Percentiles rank a stretch among this genome's conserved stretches.
Evolutionary conservation across 92 coral and sea anemone species (phyloP).

Genomic region (Pocillopora meandrina): DNA sequence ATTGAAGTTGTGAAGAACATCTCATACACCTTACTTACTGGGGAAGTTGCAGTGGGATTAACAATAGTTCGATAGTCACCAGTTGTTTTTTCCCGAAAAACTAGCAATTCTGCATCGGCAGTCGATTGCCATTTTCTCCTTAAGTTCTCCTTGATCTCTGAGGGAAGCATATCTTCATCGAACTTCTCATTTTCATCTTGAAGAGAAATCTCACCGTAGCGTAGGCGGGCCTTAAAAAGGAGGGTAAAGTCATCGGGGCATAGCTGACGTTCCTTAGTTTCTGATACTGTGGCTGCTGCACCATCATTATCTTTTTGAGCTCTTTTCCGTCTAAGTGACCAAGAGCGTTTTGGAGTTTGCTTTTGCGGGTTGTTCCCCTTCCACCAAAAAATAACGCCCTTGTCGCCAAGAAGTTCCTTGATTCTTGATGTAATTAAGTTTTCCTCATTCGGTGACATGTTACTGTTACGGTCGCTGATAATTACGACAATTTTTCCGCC

Average conservation of each 20-base stretch:
- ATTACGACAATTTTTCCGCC: constrained; percentile 13
- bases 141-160: not conserved
- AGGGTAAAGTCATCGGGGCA: not conserved
- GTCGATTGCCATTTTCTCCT: not conserved
- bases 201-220: constrained; percentile 10
- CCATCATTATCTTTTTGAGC: not conserved
- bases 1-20: no score
- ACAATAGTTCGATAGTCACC: not conserved
- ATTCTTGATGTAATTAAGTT: not conserved
- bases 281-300: not conserved
- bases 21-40: no score
- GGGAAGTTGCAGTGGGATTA: not conserved
- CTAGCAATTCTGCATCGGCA: constrained; percentile 1
- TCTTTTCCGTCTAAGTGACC: not conserved
- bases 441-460: not conserved
- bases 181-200: not conserved
- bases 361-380: not conserved
- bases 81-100: not conserved
- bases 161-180: not conserved
- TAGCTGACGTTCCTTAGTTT: no score
- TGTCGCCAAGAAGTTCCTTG: not conserved
- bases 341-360: not conserved
- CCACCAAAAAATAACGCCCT: constrained; percentile 12
- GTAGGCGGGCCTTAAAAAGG: not conserved
- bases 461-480: not conserved